phyloP scores from a whole-genome alignment of 2,888 invertebrate genomes.

The Trichopria drosophilae region DNA sequence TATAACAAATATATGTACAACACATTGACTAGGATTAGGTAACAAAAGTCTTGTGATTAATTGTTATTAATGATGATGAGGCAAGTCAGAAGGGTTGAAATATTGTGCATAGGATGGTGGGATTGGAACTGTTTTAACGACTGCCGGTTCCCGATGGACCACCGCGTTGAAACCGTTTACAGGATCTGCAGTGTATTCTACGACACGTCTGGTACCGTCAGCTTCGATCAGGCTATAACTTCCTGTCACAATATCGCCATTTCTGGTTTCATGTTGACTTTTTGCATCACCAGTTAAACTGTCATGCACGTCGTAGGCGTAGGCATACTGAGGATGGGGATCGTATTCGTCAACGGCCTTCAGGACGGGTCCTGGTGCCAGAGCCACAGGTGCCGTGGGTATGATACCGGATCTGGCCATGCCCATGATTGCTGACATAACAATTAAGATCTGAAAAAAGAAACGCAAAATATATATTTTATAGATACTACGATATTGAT shows the following conservation, averaged over 20 bases:
- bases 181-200: conserved; percentile 52
- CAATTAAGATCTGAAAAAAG: conserved; percentile 27
- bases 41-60: background rate
- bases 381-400: conserved; percentile 37
- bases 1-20: conserved; percentile 23
- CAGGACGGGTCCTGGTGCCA: conserved; percentile 34
- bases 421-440: conserved; percentile 31
- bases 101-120: conserved; percentile 30
- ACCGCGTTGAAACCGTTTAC: conserved; percentile 53
- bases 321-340: conserved; percentile 52
- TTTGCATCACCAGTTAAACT: conserved; percentile 51
- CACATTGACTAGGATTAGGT: conserved; percentile 37
- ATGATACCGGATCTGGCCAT: conserved; percentile 36
- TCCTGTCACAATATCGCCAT: conserved; percentile 51
- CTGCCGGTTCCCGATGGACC: conserved; percentile 49
- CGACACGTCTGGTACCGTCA: conserved; percentile 50
- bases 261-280: conserved; percentile 49
- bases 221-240: conserved; percentile 53
- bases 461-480: too few species aligned
- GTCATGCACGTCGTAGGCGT: conserved; percentile 51
- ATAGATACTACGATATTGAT: too few species aligned
- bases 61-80: conserved; percentile 36
- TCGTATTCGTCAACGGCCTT: conserved; percentile 44
- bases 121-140: conserved; percentile 38
- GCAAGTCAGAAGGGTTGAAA: conserved; percentile 32